Base-by-base conservation (phyloP, 2,797 vertebrate genomes). In the Phyllotis vaccarum region DNA sequence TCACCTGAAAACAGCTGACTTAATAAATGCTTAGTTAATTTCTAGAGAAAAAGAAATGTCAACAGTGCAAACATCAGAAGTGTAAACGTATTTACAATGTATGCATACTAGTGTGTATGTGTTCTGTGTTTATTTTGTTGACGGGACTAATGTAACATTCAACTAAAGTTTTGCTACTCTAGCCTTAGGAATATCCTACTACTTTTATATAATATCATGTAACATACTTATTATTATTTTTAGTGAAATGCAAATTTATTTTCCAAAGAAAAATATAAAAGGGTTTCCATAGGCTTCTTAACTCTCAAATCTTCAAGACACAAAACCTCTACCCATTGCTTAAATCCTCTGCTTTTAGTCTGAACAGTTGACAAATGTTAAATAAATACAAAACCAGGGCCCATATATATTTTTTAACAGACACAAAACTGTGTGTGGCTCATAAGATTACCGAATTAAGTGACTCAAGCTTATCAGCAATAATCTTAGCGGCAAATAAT, bases 41-140 rank as follows among this genome's bases (percentile, higher is more conserved):
- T 24, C 40, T 78, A 75, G 13, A 68, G 46, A 93, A 85, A 22
- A 94, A 74, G 68, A 94, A 96, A 43, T 75, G 6, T n/a, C 83
- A 94, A 37, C 46, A 93, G 52, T 49, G 46, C 29, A 72, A 95
- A 90, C 17, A 74, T 11, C 14, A 87, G 52, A 74, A 43, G 17
- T 58, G 4, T 89, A 87, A 40, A 31, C 56, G 9, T 22, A 88
- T 43, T 74, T 74, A 74, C 1, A 74, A 58, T 58, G 52, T 43
- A 58, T 37, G 22, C 31, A 40, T 87, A 22, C 22, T 56, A 31
- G 3, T 88, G 19, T 75, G 3, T 9, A 60, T 31, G 31, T 46
- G 34, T 87, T 64, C 52, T 46, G 2, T 66, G 6, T 93, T 85
- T 34, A 54, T 85, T 91, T 93, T 80, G 66, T 85, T 86, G 21